Percentiles rank a stretch among this genome's conserved stretches.
phyloP scores from a whole-genome alignment of 2,113 vertebrate genomes.

The Scytalopus superciliaris region DNA sequence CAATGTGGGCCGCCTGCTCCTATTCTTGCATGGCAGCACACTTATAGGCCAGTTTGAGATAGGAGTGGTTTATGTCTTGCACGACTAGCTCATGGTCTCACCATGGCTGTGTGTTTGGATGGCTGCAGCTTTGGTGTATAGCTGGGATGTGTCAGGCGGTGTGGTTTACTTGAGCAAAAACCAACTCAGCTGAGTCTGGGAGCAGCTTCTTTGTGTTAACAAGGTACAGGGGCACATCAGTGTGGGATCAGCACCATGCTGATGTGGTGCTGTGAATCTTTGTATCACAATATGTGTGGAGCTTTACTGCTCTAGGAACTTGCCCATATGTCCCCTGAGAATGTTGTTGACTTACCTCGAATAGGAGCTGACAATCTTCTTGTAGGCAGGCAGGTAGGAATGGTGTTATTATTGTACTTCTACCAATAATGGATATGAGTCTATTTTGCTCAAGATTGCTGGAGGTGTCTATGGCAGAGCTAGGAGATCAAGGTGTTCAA shows the following conservation, averaged over 20 bases:
- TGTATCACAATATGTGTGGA: fast-evolving
- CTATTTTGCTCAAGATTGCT: not conserved
- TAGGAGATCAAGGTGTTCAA: not conserved
- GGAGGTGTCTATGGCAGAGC: not conserved
- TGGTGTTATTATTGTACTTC: not conserved
- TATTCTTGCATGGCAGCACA: not conserved
- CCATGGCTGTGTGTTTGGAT: not conserved
- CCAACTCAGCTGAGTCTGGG: not conserved
- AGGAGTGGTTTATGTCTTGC: not conserved
- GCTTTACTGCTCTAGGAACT: not conserved
- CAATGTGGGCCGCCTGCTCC: not conserved
- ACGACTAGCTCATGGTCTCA: not conserved
- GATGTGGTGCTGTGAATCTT: no score
- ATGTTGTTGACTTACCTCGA: not conserved
- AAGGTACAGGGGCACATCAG: no score
- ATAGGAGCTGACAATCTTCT: not conserved
- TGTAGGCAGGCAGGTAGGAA: not conserved
- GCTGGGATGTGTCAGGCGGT: no score
- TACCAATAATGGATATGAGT: not conserved
- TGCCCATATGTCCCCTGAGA: not conserved
- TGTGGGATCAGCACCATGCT: not conserved
- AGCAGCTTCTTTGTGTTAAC: not conserved
- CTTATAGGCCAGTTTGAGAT: not conserved
- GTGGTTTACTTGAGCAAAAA: fast-evolving
- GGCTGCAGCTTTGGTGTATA: not conserved